Conservation (phyloP, 1,140 invertebrate genomes). For the Meloidogyne exigua region DNA sequence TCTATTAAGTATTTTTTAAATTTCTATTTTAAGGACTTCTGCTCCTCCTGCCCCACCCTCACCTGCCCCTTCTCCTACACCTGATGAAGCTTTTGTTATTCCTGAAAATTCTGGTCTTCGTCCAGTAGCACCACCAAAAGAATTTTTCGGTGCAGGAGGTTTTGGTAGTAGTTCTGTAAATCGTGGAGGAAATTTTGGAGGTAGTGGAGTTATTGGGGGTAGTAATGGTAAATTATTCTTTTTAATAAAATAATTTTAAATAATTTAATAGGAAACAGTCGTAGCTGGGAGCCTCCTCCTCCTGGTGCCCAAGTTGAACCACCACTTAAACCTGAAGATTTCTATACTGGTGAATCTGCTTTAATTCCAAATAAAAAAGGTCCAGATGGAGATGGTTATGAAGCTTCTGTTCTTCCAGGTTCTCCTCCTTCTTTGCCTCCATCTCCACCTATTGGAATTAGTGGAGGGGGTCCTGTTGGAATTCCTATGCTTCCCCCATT, state of each 20-base stretch:
- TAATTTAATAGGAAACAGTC: constrained; percentile 25
- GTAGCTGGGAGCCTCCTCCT: constrained; percentile 33
- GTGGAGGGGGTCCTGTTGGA: background rate
- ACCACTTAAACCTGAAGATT: constrained; percentile 47
- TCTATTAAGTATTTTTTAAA: background rate
- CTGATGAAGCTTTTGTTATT: constrained; percentile 50
- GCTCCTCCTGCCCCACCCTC: constrained; percentile 15
- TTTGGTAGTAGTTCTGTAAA: constrained; percentile 47
- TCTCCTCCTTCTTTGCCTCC: constrained; percentile 31
- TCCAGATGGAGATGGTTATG: constrained; percentile 63
- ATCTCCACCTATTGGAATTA: constrained; percentile 3
- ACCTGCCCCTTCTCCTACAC: constrained; percentile 28
- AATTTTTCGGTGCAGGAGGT: constrained; percentile 52
- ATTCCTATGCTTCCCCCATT: constrained; percentile 18
- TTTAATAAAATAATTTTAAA: background rate
- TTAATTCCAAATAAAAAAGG: constrained; percentile 53
- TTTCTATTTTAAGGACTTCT: constrained; percentile 1
- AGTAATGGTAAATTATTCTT: background rate
- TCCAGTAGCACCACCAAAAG: constrained; percentile 58
- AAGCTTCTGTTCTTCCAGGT: constrained; percentile 54
- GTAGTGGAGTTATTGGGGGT: constrained; percentile 33
- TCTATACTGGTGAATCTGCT: constrained; percentile 61
- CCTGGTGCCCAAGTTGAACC: constrained; percentile 25
- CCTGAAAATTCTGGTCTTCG: constrained; percentile 62
- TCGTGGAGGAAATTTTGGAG: constrained; percentile 36